Evolutionary conservation across 2,888 invertebrate species (phyloP).

Genomic region (Sepiola atlantica): DNA sequence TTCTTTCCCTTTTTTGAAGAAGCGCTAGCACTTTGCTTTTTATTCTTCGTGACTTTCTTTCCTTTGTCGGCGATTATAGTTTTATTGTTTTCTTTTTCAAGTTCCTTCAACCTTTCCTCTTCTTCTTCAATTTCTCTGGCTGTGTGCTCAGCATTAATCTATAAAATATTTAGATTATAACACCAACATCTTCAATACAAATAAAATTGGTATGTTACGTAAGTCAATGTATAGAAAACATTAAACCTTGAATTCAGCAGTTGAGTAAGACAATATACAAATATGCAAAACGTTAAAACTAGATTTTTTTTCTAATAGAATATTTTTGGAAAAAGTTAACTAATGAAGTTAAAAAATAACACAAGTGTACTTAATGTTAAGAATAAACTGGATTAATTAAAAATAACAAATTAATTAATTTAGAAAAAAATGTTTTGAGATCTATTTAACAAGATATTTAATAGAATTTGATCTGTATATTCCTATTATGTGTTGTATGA

Average conservation of each 20-base stretch:
- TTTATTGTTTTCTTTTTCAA: slow-evolving; percentile 66
- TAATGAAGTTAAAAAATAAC: too few species aligned
- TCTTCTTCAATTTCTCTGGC: slow-evolving; percentile 71
- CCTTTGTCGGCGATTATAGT: slow-evolving; percentile 61
- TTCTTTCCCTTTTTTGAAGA: slow-evolving; percentile 73
- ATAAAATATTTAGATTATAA: background rate
- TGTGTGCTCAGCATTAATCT: slow-evolving; percentile 69
- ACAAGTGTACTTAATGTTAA: too few species aligned
- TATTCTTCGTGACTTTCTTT: slow-evolving; percentile 61
- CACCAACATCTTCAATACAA: background rate
- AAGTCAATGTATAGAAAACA: background rate
- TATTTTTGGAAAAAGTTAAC: too few species aligned
- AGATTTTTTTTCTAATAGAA: too few species aligned
- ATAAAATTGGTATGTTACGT: background rate
- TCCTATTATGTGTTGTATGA: too few species aligned
- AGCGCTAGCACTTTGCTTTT: slow-evolving; percentile 71
- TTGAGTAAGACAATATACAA: too few species aligned
- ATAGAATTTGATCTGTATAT: too few species aligned
- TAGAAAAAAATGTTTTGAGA: too few species aligned
- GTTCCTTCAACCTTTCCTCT: slow-evolving; percentile 66
- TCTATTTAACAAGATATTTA: too few species aligned
- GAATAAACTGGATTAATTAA: too few species aligned
- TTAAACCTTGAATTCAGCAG: background rate
- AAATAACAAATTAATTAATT: too few species aligned
- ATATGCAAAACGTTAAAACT: too few species aligned